These are phyloP conservation scores for Coecobrya sp. DNA, from an alignment of 2,888 invertebrate genomes.

Conservation along the genomic window DNA sequence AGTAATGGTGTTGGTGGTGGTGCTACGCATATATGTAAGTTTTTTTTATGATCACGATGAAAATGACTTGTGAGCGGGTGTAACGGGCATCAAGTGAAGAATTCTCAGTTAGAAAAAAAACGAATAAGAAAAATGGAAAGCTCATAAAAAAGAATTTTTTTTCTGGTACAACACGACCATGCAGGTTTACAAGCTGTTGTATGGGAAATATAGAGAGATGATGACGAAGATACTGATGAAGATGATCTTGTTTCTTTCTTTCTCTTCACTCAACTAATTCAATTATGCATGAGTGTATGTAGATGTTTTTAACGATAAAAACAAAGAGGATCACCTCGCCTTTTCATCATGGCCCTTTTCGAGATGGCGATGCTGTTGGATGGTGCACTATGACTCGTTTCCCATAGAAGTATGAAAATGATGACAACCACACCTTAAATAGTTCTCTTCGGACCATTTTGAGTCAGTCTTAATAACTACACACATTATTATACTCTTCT, in stretches of 20 bases:
- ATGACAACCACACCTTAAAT: slow-evolving; percentile 75
- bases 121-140: slow-evolving; percentile 72
- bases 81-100: slow-evolving; percentile 31
- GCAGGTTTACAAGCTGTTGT: slow-evolving; percentile 16
- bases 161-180: slow-evolving; percentile 19
- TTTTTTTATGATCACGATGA: slow-evolving; percentile 67
- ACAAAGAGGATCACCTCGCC: slow-evolving; percentile 61
- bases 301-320: slow-evolving; percentile 63
- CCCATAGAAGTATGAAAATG: slow-evolving; percentile 64
- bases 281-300: slow-evolving; percentile 69
- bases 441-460: slow-evolving; percentile 67
- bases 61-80: slow-evolving; percentile 61
- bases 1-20: slow-evolving; percentile 64
- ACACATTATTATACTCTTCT: background rate
- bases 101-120: slow-evolving; percentile 26
- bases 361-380: slow-evolving; percentile 31
- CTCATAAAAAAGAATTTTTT: slow-evolving; percentile 50
- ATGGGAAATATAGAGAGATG: background rate
- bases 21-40: slow-evolving; percentile 19
- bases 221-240: background rate
- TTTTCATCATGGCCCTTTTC: slow-evolving; percentile 55
- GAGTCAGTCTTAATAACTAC: slow-evolving; percentile 65
- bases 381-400: slow-evolving; percentile 65
- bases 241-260: slow-evolving; percentile 47
- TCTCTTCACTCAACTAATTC: slow-evolving; percentile 63